Percentiles rank a stretch among this genome's conserved stretches.
Conservation (phyloP, 2,113 vertebrate species). For the Meles meles region DNA sequence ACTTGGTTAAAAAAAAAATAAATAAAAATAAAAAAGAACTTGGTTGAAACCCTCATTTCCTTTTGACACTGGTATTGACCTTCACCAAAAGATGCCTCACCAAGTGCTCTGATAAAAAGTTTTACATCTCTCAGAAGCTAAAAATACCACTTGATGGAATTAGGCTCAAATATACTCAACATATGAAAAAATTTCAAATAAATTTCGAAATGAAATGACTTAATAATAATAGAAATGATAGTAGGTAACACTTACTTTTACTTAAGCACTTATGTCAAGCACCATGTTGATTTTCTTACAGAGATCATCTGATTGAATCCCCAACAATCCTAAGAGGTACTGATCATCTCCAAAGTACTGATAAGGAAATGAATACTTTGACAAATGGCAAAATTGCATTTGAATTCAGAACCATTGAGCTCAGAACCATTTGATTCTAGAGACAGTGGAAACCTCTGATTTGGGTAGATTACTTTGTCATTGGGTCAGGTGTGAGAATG, state of each 20-base stretch:
- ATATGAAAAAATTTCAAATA: background rate
- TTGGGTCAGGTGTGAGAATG: background rate
- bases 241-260: background rate
- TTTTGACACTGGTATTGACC: background rate
- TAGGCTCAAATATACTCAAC: background rate
- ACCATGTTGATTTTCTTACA: background rate
- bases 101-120: background rate
- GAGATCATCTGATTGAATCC: background rate
- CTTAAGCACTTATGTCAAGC: background rate
- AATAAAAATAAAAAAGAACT: background rate
- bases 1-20: background rate
- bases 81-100: background rate
- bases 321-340: background rate
- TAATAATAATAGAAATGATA: background rate
- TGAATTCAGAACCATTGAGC: background rate
- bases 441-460: background rate
- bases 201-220: background rate
- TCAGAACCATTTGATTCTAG: background rate
- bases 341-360: background rate
- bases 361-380: background rate
- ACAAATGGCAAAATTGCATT: background rate
- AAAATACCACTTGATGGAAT: background rate
- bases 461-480: background rate
- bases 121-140: background rate
- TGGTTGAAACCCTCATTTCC: background rate